Evolutionary conservation across 2,113 vertebrate genomes (phyloP).

Genomic region (Sceloporus tristichus): DNA sequence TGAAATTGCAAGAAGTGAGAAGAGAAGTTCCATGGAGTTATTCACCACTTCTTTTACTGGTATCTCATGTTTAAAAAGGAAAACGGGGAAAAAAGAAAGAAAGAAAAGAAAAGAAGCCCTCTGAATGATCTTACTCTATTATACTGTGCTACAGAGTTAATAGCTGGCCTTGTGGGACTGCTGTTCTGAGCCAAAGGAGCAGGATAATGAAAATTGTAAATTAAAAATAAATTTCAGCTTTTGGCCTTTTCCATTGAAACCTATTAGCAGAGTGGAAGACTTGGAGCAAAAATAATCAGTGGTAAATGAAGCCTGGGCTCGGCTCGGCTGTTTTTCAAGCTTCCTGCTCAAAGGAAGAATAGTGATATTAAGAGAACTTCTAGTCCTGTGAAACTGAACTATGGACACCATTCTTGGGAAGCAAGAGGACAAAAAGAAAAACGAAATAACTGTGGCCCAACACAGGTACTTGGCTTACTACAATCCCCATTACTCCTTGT

Average conservation of each 20-base stretch:
- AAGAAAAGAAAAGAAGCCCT: neutral
- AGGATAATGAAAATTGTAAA: constrained; percentile 47
- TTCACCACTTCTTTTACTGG: constrained; percentile 14
- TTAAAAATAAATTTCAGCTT: neutral
- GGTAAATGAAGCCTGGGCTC: constrained; percentile 28
- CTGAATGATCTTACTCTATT: constrained; percentile 36
- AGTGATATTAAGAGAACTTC: neutral
- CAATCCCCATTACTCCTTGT: neutral
- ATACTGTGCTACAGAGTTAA: neutral
- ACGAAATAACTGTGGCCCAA: neutral
- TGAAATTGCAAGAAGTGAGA: constrained; percentile 10
- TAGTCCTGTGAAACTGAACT: neutral
- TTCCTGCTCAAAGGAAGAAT: neutral
- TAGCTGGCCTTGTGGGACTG: constrained; percentile 5
- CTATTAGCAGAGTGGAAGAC: constrained; percentile 29
- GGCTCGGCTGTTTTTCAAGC: neutral
- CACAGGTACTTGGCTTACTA: neutral
- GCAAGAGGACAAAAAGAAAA: neutral
- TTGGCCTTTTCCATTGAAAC: constrained; percentile 48
- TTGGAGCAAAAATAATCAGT: constrained; percentile 38
- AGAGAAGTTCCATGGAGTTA: constrained; percentile 16
- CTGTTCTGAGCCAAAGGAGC: neutral
- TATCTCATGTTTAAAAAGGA: constrained; percentile 11
- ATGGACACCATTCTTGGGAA: neutral
- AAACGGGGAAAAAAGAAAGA: neutral